Percentiles rank a stretch among this genome's conserved stretches.
Evolutionary conservation across 53 echinoderm and acorn worm species (phyloP).

Genomic region (Glandiceps talaboti): DNA sequence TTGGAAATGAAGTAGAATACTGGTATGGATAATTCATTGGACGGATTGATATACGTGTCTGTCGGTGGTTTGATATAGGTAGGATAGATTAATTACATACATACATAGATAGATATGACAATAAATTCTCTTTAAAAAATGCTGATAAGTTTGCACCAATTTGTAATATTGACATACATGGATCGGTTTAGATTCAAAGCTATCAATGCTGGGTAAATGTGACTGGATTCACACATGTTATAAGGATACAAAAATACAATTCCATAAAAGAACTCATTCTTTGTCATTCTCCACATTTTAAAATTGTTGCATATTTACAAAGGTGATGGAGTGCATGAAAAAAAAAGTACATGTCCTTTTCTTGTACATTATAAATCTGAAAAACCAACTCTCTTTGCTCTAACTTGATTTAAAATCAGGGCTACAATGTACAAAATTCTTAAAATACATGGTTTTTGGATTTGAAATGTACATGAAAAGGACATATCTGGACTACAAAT

Average conservation of each 20-base stretch:
- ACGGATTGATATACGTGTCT: not conserved
- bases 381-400: too few relatives aligned
- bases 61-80: not conserved
- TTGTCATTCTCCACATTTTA: too few relatives aligned
- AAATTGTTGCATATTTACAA: not conserved
- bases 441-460: too few relatives aligned
- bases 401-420: too few relatives aligned
- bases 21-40: not conserved
- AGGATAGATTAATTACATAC: not conserved
- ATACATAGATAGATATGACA: not conserved
- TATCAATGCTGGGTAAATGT: too few relatives aligned
- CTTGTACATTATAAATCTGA: too few relatives aligned
- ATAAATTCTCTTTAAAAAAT: not conserved
- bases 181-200: too few relatives aligned
- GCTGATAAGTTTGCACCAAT: not conserved
- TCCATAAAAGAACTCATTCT: not conserved
- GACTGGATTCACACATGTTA: not conserved
- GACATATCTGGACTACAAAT: not conserved
- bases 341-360: too few relatives aligned
- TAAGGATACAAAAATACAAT: not conserved
- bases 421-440: too few relatives aligned
- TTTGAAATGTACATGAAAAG: too few relatives aligned
- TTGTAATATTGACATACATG: too few relatives aligned
- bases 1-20: not conserved
- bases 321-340: not conserved